Conservation (phyloP, 2,113 vertebrate genomes). For the Hemibagrus wyckioides region DNA sequence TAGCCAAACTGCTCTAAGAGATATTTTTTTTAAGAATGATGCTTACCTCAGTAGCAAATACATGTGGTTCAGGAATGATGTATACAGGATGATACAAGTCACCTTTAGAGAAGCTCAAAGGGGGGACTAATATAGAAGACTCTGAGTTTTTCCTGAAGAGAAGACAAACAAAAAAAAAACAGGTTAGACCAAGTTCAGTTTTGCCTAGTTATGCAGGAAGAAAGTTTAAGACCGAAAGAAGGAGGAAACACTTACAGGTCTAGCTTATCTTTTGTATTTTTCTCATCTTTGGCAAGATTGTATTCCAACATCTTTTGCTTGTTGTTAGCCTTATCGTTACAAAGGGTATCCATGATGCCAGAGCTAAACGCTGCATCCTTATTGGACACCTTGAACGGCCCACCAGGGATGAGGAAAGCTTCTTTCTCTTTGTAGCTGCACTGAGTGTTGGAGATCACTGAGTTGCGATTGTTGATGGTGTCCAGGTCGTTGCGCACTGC, state of each 20-base stretch:
- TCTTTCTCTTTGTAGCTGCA: slow-evolving; percentile 72
- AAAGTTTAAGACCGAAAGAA: not conserved
- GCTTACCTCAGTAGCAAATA: slow-evolving; percentile 82
- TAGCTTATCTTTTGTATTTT: slow-evolving; percentile 67
- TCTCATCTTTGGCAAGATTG: slow-evolving; percentile 69
- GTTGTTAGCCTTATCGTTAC: slow-evolving; percentile 63
- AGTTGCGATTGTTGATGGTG: slow-evolving; percentile 74
- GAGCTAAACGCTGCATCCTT: slow-evolving; percentile 67
- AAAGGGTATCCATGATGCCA: slow-evolving; percentile 53
- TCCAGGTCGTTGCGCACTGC: slow-evolving; percentile 75
- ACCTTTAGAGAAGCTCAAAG: slow-evolving; percentile 67
- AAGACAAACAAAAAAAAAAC: slow-evolving; percentile 37
- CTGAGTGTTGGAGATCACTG: slow-evolving; percentile 38
- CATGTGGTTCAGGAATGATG: slow-evolving; percentile 74
- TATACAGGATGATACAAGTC: slow-evolving; percentile 73
- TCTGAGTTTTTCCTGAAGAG: slow-evolving; percentile 69
- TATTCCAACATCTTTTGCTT: slow-evolving; percentile 78
- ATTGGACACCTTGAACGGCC: slow-evolving; percentile 76
- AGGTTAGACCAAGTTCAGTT: not conserved
- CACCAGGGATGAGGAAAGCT: slow-evolving; percentile 70
- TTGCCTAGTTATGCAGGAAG: not conserved
- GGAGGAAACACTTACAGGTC: slow-evolving; percentile 68
- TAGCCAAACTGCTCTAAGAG: not conserved
- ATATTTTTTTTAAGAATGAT: not conserved
- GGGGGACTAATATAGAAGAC: slow-evolving; percentile 58